These are phyloP conservation scores for Bufo gargarizans DNA, from an alignment of 2,113 vertebrate species.

Conservation along the genomic window DNA sequence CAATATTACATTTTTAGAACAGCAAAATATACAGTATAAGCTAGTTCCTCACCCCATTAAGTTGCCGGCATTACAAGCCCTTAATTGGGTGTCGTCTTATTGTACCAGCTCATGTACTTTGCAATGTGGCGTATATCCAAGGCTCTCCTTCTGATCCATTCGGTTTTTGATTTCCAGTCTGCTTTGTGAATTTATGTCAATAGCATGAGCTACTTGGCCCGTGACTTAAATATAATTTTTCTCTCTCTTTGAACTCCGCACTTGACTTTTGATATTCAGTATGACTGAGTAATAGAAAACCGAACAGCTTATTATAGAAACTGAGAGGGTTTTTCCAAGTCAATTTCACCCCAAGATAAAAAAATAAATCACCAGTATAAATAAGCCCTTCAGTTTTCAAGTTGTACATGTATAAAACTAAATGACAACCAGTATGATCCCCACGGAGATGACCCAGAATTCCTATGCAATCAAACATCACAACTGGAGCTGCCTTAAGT, in stretches of 20 bases:
- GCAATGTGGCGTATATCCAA: not conserved
- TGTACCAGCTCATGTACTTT: not conserved
- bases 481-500: too few species aligned
- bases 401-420: too few species aligned
- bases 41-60: slow-evolving; percentile 25
- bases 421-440: too few species aligned
- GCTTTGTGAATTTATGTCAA: not conserved
- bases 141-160: slow-evolving; percentile 11
- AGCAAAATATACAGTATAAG: not conserved
- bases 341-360: not conserved
- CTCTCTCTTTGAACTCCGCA: not conserved
- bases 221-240: slow-evolving; percentile 7
- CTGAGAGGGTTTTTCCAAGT: not conserved
- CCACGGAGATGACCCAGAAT: too few species aligned
- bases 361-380: not conserved
- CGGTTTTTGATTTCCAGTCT: slow-evolving; percentile 13
- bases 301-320: not conserved
- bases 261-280: not conserved
- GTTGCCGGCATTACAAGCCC: not conserved
- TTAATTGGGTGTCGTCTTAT: slow-evolving; percentile 12
- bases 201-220: not conserved
- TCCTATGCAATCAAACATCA: too few species aligned
- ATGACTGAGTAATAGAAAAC: not conserved
- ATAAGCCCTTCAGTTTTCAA: not conserved
- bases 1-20: slow-evolving; percentile 12